Conservation (phyloP, 1,140 invertebrate species). For the Centruroides vittatus region DNA sequence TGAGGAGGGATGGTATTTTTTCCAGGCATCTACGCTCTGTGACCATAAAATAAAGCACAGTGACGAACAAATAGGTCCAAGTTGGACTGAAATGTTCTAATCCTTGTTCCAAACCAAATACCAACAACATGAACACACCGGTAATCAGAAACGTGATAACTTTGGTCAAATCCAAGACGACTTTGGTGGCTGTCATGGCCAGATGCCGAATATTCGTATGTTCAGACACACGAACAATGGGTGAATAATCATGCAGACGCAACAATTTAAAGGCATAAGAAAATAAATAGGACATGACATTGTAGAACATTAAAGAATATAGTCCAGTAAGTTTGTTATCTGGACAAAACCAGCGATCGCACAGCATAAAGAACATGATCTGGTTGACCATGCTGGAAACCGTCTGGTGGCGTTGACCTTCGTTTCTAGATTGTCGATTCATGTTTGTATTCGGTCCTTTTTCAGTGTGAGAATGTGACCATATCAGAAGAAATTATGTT, state of each 20-base stretch:
- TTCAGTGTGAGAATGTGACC: too few relatives aligned
- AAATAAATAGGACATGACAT: constrained; percentile 58
- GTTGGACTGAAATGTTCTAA: constrained; percentile 55
- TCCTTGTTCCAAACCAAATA: constrained; percentile 58
- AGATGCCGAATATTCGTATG: constrained; percentile 56
- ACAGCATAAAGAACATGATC: constrained; percentile 54
- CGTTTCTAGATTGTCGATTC: too few relatives aligned
- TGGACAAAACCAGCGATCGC: constrained; percentile 44
- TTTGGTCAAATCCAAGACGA: constrained; percentile 66
- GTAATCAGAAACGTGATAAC: constrained; percentile 63
- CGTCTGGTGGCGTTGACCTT: too few relatives aligned
- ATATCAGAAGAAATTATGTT: too few relatives aligned
- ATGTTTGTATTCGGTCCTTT: too few relatives aligned
- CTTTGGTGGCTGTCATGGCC: constrained; percentile 62
- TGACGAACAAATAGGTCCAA: constrained; percentile 43
- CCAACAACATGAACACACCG: constrained; percentile 54
- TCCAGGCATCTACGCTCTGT: constrained; percentile 48
- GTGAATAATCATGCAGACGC: constrained; percentile 41
- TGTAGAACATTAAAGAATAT: constrained; percentile 66
- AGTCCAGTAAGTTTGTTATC: constrained; percentile 49
- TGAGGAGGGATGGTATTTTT: constrained; percentile 41
- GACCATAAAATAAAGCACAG: constrained; percentile 50
- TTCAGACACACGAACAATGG: constrained; percentile 53
- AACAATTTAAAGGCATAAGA: constrained; percentile 38
- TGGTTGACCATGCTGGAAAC: constrained; percentile 25